Percentiles rank a stretch among this genome's conserved stretches.
Conservation (phyloP, 2,888 invertebrate species). For the Drosophila nr. medialis region DNA sequence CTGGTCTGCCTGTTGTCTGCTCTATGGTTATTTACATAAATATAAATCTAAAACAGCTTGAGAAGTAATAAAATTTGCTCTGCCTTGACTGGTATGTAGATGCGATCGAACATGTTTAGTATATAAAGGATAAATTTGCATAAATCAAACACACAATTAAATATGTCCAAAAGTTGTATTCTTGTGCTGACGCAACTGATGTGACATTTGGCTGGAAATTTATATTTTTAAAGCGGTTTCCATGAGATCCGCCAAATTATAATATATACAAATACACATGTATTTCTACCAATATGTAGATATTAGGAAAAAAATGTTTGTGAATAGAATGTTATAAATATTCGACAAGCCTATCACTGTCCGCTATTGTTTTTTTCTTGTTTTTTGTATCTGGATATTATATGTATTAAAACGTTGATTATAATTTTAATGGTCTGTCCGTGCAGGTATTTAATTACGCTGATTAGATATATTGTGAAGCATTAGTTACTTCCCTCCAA, state of each 20-base stretch:
- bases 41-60: constrained; percentile 70
- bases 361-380: constrained; percentile 15
- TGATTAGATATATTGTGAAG: constrained; percentile 40
- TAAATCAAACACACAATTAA: constrained; percentile 78
- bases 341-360: constrained; percentile 48
- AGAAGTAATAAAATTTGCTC: constrained; percentile 63
- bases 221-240: constrained; percentile 26
- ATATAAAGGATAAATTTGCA: constrained; percentile 73
- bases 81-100: constrained; percentile 69
- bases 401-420: constrained; percentile 47
- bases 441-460: constrained; percentile 73
- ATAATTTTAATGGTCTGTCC: constrained; percentile 69
- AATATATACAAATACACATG: constrained; percentile 36
- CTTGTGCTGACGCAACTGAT: constrained; percentile 64
- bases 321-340: constrained; percentile 38
- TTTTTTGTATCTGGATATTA: constrained; percentile 17
- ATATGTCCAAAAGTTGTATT: constrained; percentile 58
- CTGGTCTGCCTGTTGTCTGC: constrained; percentile 33
- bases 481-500: constrained; percentile 21
- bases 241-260: constrained; percentile 73
- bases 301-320: constrained; percentile 14
- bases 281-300: not conserved
- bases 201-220: constrained; percentile 59
- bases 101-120: constrained; percentile 37
- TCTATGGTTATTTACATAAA: constrained; percentile 63